These are phyloP conservation scores for Nannobrachium achirus DNA, from an alignment of 2,113 vertebrate species.

Conservation along the genomic window DNA sequence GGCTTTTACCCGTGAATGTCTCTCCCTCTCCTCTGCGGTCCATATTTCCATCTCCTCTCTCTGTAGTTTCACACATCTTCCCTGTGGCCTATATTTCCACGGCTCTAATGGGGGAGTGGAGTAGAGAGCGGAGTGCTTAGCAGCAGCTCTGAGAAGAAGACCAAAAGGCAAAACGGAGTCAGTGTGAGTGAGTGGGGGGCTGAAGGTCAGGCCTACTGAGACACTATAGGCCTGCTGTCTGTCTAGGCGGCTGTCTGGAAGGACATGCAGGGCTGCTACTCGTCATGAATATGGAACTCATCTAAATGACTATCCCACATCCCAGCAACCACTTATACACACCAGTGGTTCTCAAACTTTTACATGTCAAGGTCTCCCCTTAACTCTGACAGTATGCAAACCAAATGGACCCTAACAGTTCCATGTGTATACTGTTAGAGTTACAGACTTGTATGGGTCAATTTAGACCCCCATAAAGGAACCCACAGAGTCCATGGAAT, in stretches of 20 bases:
- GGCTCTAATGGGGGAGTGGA: neutral
- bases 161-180: constrained; percentile 20
- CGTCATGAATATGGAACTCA: constrained; percentile 31
- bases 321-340: no score
- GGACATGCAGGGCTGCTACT: neutral
- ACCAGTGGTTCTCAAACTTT: no score
- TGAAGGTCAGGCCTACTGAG: constrained; percentile 27
- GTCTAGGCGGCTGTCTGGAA: constrained; percentile 18
- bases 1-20: no score
- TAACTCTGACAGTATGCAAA: no score
- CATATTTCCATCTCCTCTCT: neutral
- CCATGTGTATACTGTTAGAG: no score
- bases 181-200: constrained; percentile 25
- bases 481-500: no score
- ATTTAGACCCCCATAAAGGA: no score
- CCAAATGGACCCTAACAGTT: no score
- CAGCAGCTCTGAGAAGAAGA: neutral
- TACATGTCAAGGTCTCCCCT: no score
- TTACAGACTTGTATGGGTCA: no score
- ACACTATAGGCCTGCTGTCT: constrained; percentile 5
- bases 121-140: constrained; percentile 11
- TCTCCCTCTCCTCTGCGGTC: neutral
- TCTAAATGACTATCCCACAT: neutral
- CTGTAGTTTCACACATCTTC: neutral
- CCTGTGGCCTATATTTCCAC: constrained; percentile 28